Conservation (phyloP, 1,140 invertebrate species). For the Ostrea edulis region DNA sequence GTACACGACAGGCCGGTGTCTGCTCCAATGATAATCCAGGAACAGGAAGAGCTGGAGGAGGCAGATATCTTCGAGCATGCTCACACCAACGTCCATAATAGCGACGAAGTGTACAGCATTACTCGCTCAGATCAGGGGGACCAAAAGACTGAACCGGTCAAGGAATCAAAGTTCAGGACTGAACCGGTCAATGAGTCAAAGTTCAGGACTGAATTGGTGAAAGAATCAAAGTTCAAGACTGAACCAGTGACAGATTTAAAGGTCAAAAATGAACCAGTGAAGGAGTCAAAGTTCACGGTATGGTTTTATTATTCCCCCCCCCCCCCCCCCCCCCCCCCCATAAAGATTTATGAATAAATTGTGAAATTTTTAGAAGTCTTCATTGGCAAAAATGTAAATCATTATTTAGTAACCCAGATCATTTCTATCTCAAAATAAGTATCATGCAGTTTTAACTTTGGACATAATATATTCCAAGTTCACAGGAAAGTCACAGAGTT, state of each 20-base stretch:
- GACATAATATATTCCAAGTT: too few relatives aligned
- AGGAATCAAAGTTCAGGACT: background rate
- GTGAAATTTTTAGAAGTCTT: too few relatives aligned
- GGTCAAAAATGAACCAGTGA: background rate
- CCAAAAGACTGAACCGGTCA: background rate
- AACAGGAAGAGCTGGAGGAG: constrained; percentile 58
- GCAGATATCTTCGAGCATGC: constrained; percentile 58
- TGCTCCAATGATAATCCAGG: constrained; percentile 52
- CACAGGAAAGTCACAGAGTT: too few relatives aligned
- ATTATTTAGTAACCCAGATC: too few relatives aligned
- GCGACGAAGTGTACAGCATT: background rate
- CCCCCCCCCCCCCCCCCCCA: too few relatives aligned
- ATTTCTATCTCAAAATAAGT: too few relatives aligned
- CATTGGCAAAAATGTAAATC: too few relatives aligned
- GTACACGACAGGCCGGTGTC: constrained; percentile 2
- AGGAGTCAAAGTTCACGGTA: background rate
- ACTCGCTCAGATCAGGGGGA: background rate
- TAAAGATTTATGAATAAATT: too few relatives aligned
- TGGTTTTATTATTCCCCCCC: too few relatives aligned
- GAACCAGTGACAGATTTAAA: constrained; percentile 6
- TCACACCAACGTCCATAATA: background rate
- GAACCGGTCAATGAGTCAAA: constrained; percentile 27
- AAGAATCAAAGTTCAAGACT: constrained; percentile 23
- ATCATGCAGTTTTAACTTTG: too few relatives aligned
- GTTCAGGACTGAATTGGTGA: background rate